phyloP scores from a whole-genome alignment of 1,140 invertebrate genomes.

The Ptiloglossa arizonensis region DNA sequence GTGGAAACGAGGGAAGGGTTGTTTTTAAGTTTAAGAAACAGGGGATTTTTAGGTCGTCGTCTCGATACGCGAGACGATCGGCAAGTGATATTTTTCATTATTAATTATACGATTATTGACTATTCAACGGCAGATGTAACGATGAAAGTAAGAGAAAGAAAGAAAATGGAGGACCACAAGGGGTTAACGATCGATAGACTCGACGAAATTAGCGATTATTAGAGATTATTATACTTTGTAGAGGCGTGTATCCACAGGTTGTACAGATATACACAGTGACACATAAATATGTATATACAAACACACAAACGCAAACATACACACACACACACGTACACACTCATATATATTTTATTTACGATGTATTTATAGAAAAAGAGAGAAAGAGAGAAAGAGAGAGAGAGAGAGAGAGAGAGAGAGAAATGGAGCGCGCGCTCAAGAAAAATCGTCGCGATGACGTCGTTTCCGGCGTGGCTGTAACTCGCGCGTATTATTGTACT shows the following conservation, averaged over 20 bases:
- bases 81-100: too few relatives aligned
- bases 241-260: slow-evolving; percentile 24
- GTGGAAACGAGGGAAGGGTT: too few relatives aligned
- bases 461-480: slow-evolving; percentile 4
- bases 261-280: slow-evolving; percentile 38
- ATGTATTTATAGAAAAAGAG: slow-evolving; percentile 53
- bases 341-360: slow-evolving; percentile 58
- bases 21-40: too few relatives aligned
- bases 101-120: too few relatives aligned
- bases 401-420: slow-evolving; percentile 14
- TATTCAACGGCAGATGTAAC: background rate
- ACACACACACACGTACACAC: slow-evolving; percentile 24
- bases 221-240: slow-evolving; percentile 46
- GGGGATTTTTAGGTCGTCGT: too few relatives aligned
- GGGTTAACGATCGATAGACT: slow-evolving; percentile 9
- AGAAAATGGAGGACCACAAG: slow-evolving; percentile 6
- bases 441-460: background rate
- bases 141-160: background rate
- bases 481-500: background rate
- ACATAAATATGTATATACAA: slow-evolving; percentile 27
- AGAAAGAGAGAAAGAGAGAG: slow-evolving; percentile 12
- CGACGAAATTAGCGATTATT: slow-evolving; percentile 9
- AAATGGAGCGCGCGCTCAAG: background rate
- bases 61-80: too few relatives aligned
- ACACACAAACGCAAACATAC: slow-evolving; percentile 12